phyloP scores from a whole-genome alignment of 1,140 invertebrate species.

The Bombus turneri region DNA sequence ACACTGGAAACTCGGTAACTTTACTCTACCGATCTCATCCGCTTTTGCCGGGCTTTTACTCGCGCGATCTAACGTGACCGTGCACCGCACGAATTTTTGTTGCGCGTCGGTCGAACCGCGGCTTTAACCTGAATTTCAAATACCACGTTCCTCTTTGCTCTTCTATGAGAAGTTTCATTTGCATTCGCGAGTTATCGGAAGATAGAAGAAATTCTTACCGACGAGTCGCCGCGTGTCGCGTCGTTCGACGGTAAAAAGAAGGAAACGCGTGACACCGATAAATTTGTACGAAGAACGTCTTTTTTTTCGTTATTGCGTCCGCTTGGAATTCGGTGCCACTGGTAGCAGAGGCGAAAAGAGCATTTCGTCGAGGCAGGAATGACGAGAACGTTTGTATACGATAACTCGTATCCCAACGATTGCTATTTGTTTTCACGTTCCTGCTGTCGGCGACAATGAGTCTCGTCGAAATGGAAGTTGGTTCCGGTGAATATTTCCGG shows the following conservation, averaged over 20 bases:
- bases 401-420: slow-evolving; percentile 57
- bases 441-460: slow-evolving; percentile 58
- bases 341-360: neutral
- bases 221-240: neutral
- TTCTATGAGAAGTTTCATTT: too few species aligned
- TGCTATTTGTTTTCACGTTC: slow-evolving; percentile 52
- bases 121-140: neutral
- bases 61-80: neutral
- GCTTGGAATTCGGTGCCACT: neutral
- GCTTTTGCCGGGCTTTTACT: neutral
- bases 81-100: too few species aligned
- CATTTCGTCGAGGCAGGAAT: slow-evolving; percentile 17
- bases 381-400: slow-evolving; percentile 39
- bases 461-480: slow-evolving; percentile 38
- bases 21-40: slow-evolving; percentile 20
- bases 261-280: neutral
- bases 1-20: slow-evolving; percentile 19
- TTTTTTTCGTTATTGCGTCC: neutral
- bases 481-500: slow-evolving; percentile 58
- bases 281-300: neutral
- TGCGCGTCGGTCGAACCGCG: neutral
- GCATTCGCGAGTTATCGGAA: neutral
- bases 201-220: neutral
- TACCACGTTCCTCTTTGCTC: too few species aligned
- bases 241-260: neutral